Conservation (phyloP, 2,797 vertebrate species). For the Rhinichthys osculus region DNA sequence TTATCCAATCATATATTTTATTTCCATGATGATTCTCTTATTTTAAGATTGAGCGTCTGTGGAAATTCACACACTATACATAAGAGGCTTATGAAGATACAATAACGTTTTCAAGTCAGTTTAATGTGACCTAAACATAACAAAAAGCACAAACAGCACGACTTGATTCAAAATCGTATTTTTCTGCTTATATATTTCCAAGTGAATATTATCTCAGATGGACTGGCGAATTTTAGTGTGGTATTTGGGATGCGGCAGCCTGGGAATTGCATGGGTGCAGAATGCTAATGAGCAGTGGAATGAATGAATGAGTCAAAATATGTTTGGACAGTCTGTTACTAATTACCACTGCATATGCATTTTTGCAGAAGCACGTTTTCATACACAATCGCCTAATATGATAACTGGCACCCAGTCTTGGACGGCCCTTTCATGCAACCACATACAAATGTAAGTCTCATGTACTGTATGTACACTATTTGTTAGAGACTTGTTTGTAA, state of each 20-base stretch:
- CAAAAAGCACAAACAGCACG: not conserved
- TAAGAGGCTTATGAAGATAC: not conserved
- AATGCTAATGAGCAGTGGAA: constrained; percentile 6
- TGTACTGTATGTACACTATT: not conserved
- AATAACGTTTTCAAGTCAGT: not conserved
- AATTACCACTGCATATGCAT: not conserved
- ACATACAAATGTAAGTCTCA: not conserved
- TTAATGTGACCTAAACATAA: not conserved
- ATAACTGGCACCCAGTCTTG: not conserved
- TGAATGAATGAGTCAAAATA: constrained; percentile 10
- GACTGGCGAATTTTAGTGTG: not conserved
- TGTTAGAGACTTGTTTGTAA: not conserved
- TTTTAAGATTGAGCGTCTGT: not conserved
- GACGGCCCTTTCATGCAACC: not conserved
- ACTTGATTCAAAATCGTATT: not conserved
- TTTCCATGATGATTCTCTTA: not conserved
- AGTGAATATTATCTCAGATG: not conserved
- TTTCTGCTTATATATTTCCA: not conserved
- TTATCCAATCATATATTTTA: not conserved
- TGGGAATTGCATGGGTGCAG: not conserved
- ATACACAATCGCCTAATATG: not conserved
- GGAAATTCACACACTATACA: not conserved
- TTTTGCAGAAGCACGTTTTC: not conserved
- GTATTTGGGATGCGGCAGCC: not conserved
- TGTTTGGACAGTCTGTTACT: not conserved